Percentiles rank a stretch among this genome's conserved stretches.
Evolutionary conservation across 1,140 invertebrate genomes (phyloP).

Genomic region (Periplaneta americana): DNA sequence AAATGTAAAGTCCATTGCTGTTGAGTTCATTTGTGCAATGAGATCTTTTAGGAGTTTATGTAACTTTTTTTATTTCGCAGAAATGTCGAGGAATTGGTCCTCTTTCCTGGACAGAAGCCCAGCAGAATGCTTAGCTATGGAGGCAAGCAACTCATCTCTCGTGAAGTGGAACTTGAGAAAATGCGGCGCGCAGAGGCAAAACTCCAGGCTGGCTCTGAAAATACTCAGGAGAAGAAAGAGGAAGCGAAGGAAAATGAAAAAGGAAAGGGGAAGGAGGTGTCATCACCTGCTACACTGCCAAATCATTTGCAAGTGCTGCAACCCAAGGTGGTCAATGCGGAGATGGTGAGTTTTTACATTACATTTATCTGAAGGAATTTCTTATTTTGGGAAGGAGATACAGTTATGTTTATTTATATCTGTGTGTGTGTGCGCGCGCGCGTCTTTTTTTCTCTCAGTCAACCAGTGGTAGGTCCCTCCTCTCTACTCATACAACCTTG

Average conservation of each 20-base stretch:
- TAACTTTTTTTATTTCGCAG: conserved; percentile 27
- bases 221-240: background rate
- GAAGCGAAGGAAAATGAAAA: background rate
- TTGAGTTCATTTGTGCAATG: background rate
- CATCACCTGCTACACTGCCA: background rate
- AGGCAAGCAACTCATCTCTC: conserved; percentile 68
- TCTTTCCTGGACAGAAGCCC: conserved; percentile 39
- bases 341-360: background rate
- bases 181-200: conserved; percentile 46
- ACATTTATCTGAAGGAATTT: no score
- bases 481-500: no score
- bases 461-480: no score
- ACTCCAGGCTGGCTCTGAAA: background rate
- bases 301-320: background rate
- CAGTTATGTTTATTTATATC: no score
- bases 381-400: no score
- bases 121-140: conserved; percentile 51
- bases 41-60: background rate
- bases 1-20: background rate
- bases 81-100: conserved; percentile 46
- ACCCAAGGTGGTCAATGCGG: background rate
- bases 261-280: background rate
- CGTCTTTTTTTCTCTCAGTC: no score
- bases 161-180: conserved; percentile 69
- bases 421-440: no score